A percentile compares a stretch with the other conserved stretches of the same genome.
phyloP scores from a whole-genome alignment of 2,797 vertebrate species.

The Pseudotriccus pelzelni region DNA sequence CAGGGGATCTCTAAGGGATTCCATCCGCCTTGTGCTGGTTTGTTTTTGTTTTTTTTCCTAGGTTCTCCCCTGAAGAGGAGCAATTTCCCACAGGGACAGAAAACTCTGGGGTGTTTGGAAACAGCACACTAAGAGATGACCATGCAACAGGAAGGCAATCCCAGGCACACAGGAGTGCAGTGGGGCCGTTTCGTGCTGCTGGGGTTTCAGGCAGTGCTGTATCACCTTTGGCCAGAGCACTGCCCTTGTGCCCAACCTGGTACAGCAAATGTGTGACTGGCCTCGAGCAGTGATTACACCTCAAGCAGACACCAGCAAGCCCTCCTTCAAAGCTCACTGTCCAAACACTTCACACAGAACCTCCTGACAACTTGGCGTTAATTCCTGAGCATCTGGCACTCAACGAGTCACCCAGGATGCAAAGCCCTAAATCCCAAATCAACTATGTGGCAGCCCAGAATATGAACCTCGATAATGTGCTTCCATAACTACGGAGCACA shows the following conservation, averaged over 20 bases:
- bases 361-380: background rate
- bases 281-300: background rate
- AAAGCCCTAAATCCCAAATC: background rate
- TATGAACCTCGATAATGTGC: rapidly evolving
- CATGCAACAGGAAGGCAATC: background rate
- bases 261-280: rapidly evolving
- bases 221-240: background rate
- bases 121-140: rapidly evolving
- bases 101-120: background rate
- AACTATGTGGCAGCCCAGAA: background rate
- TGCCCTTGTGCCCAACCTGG: background rate
- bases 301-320: rapidly evolving
- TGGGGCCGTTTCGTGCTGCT: rapidly evolving
- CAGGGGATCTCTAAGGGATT: background rate
- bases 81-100: background rate
- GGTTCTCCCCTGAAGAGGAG: background rate
- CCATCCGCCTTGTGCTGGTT: rapidly evolving
- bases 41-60: background rate
- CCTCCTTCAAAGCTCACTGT: background rate
- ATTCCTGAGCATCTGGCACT: background rate
- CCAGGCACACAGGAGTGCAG: background rate
- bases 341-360: background rate
- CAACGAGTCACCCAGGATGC: background rate
- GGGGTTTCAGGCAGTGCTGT: rapidly evolving
- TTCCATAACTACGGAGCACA: background rate